These are phyloP conservation scores for Eumerus sabulonum DNA, from an alignment of 2,888 invertebrate species.

Conservation along the genomic window DNA sequence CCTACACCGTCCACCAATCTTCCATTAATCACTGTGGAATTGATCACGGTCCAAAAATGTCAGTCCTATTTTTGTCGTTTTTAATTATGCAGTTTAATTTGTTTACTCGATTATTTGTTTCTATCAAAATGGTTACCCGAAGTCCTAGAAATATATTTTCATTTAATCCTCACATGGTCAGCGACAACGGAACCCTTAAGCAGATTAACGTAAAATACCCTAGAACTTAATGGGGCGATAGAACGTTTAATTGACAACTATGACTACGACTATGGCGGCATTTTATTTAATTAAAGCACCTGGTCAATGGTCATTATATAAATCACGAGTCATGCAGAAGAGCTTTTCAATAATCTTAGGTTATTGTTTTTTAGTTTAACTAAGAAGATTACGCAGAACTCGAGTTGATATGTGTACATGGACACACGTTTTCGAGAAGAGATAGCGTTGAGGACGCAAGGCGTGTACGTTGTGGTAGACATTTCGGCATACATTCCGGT, in stretches of 20 bases:
- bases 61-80: background rate
- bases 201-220: conserved; percentile 49
- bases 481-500: conserved; percentile 63
- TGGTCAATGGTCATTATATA: background rate
- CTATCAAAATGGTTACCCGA: too few relatives aligned
- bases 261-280: conserved; percentile 10
- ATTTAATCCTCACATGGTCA: conserved; percentile 22
- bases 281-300: conserved; percentile 16
- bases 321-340: background rate
- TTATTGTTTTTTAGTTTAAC: conserved; percentile 42
- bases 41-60: background rate
- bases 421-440: too few relatives aligned
- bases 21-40: too few relatives aligned
- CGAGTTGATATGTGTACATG: conserved; percentile 10
- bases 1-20: too few relatives aligned
- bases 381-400: conserved; percentile 54
- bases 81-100: too few relatives aligned
- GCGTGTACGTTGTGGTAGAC: conserved; percentile 40
- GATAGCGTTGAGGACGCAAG: too few relatives aligned
- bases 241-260: conserved; percentile 55
- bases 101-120: too few relatives aligned
- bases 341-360: too few relatives aligned
- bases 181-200: conserved; percentile 29
- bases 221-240: conserved; percentile 54
- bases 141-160: conserved; percentile 8